Conservation (phyloP, 2,113 vertebrate genomes). For the Athene cunicularia region DNA sequence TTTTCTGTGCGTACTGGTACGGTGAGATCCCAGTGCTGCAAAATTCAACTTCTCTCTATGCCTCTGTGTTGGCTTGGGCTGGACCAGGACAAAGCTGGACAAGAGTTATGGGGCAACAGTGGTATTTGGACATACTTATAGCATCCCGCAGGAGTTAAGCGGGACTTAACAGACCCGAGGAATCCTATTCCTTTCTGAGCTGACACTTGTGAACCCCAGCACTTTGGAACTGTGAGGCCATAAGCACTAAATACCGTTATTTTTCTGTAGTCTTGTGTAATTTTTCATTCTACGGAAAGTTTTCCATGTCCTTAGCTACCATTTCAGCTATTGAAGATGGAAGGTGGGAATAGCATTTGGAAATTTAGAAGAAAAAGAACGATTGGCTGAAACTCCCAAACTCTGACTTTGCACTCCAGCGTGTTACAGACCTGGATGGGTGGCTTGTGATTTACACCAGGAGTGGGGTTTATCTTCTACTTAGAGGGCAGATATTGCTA, state of each 20-base stretch:
- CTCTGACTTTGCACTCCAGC: not conserved
- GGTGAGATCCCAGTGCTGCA: not conserved
- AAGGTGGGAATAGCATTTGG: not conserved
- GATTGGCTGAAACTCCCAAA: fast-evolving
- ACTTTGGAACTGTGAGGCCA: not conserved
- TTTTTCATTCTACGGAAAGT: not conserved
- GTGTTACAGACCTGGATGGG: not conserved
- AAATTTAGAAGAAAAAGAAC: not conserved
- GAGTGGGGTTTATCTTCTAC: not conserved
- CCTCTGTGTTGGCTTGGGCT: not conserved
- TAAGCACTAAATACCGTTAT: not conserved
- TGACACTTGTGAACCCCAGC: not conserved
- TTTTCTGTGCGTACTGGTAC: not conserved
- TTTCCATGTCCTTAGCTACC: not conserved
- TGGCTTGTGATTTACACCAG: not conserved
- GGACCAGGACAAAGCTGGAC: not conserved
- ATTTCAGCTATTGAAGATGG: not conserved
- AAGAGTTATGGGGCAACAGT: not conserved
- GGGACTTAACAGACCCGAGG: not conserved
- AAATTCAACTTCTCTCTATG: not conserved
- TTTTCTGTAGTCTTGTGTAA: not conserved
- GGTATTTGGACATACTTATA: not conserved
- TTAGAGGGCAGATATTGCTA: not conserved
- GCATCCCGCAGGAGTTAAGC: not conserved
- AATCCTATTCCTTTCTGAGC: not conserved